phyloP scores from a whole-genome alignment of 2,797 vertebrate species.

The Pagetopsis macropterus region DNA sequence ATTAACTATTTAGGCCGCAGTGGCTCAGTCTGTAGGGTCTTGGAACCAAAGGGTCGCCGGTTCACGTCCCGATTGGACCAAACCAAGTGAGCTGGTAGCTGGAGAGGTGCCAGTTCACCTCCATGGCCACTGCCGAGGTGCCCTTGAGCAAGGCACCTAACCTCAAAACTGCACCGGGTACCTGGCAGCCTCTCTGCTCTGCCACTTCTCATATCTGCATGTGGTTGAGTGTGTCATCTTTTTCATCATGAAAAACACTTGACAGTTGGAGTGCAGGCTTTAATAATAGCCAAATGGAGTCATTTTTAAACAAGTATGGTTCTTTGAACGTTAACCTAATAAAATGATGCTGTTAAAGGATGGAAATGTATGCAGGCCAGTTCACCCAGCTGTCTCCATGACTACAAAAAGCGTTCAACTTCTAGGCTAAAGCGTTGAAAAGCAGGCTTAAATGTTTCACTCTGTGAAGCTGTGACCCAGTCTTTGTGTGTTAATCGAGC shows the following conservation, averaged over 20 bases:
- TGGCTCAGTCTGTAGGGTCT: too few relatives aligned
- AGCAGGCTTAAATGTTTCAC: neutral
- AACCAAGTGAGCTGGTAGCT: too few relatives aligned
- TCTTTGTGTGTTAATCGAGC: neutral
- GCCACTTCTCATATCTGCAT: too few relatives aligned
- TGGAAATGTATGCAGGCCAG: constrained; percentile 18
- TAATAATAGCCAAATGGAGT: neutral
- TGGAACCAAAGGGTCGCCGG: too few relatives aligned
- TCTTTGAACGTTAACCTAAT: constrained; percentile 15
- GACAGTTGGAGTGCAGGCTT: neutral
- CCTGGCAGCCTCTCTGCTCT: too few relatives aligned
- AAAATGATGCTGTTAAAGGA: constrained; percentile 12
- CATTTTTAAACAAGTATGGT: neutral
- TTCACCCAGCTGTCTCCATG: constrained; percentile 32
- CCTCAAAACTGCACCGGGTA: too few relatives aligned
- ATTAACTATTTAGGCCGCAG: too few relatives aligned
- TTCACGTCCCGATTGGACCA: too few relatives aligned
- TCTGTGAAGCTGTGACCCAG: neutral
- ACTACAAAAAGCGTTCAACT: constrained; percentile 21
- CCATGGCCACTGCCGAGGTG: too few relatives aligned
- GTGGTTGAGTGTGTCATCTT: neutral
- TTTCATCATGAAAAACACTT: neutral
- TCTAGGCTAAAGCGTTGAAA: neutral
- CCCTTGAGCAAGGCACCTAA: too few relatives aligned
- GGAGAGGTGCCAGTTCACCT: too few relatives aligned